Evolutionary conservation across 2,797 vertebrate species (phyloP).

Genomic region (Neopelma chrysocephalum): DNA sequence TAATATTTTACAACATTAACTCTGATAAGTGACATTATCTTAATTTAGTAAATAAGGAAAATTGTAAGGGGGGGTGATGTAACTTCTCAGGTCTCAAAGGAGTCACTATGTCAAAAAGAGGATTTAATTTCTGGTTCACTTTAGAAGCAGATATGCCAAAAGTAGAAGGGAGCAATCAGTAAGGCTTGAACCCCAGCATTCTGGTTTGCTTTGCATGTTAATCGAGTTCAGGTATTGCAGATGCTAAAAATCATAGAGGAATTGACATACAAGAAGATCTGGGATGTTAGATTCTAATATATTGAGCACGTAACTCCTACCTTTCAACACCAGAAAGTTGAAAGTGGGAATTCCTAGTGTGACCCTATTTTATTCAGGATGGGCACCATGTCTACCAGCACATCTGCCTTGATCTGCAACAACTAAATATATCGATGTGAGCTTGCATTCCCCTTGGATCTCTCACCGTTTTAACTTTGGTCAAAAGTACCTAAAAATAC

Average conservation of each 20-base stretch:
- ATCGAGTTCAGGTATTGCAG: not conserved
- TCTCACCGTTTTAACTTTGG: not conserved
- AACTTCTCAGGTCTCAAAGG: not conserved
- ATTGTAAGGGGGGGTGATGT: not conserved
- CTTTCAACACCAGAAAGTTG: not conserved
- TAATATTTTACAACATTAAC: not conserved
- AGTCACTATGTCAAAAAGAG: not conserved
- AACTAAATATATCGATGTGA: not conserved
- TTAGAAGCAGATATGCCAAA: not conserved
- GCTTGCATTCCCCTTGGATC: not conserved
- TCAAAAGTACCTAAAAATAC: not conserved
- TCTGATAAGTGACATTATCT: not conserved
- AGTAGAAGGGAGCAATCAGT: not conserved
- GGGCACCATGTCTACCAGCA: accelerated
- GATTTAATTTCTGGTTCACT: not conserved
- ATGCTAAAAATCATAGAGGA: not conserved
- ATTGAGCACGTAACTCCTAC: not conserved
- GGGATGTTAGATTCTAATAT: not conserved
- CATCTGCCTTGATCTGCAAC: not conserved
- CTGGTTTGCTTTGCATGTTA: not conserved
- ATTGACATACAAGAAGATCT: not conserved
- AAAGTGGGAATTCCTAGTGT: not conserved
- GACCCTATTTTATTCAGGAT: not conserved
- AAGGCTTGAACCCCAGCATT: not conserved
- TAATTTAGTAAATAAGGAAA: not conserved